A percentile compares a stretch with the other conserved stretches of the same genome.
Conservation (phyloP, 2,888 invertebrate species). For the Xylota sylvarum region DNA sequence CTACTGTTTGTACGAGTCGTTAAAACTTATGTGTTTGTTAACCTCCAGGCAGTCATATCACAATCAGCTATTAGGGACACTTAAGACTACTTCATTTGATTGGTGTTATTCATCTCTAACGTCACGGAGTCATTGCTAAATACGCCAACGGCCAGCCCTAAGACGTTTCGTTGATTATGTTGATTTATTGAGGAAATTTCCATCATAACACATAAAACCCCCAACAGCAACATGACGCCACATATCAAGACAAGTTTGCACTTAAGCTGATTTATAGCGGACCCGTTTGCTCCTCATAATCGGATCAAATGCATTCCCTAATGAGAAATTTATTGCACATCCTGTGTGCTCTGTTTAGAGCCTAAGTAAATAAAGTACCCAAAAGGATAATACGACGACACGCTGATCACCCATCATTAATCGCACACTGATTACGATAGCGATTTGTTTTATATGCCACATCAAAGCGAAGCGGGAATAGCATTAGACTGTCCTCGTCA, state of each 20-base stretch:
- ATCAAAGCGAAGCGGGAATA: constrained; percentile 54
- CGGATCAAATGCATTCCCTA: constrained; percentile 53
- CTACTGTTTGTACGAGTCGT: constrained; percentile 1
- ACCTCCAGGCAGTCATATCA: constrained; percentile 11
- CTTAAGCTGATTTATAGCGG: constrained; percentile 47
- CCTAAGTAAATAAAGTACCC: constrained; percentile 46
- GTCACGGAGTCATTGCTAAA: constrained; percentile 1
- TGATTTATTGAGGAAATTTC: constrained; percentile 67
- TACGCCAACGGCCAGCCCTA: background rate
- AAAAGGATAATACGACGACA: constrained; percentile 36
- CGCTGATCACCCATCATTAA: constrained; percentile 63
- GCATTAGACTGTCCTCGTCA: constrained; percentile 36
- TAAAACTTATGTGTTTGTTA: constrained; percentile 17
- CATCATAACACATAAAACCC: constrained; percentile 44
- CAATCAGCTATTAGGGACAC: constrained; percentile 15
- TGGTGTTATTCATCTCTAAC: constrained; percentile 14
- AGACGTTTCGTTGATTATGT: constrained; percentile 13
- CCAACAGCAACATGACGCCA: constrained; percentile 1
- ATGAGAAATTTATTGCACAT: constrained; percentile 67
- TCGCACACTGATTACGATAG: constrained; percentile 65
- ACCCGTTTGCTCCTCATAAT: constrained; percentile 57
- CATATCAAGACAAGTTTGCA: constrained; percentile 26
- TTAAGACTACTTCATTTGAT: constrained; percentile 40
- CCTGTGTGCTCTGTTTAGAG: constrained; percentile 43
- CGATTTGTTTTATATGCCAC: constrained; percentile 69